Conservation (phyloP, 2,797 vertebrate genomes). For the Champsocephalus esox region DNA sequence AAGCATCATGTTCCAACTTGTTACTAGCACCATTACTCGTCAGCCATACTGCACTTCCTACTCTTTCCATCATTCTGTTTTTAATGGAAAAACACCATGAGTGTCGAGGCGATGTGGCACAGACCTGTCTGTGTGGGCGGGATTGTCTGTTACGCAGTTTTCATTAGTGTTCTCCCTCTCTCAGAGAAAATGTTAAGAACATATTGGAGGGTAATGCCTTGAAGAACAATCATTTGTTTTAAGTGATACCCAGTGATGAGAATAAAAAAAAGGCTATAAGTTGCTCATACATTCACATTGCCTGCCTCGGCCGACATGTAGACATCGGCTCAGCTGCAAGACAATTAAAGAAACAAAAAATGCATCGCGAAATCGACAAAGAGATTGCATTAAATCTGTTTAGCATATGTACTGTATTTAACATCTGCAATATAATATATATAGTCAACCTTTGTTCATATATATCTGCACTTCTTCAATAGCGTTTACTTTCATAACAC, state of each 20-base stretch:
- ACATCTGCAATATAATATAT: constrained; percentile 85
- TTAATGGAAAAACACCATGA: constrained; percentile 79
- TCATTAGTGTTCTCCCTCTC: constrained; percentile 86
- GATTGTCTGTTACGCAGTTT: constrained; percentile 81
- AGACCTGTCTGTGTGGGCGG: constrained; percentile 75
- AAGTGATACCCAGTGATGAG: constrained; percentile 75
- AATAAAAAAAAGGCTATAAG: constrained; percentile 81
- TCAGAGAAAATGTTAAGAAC: constrained; percentile 84
- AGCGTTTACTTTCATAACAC: constrained; percentile 82
- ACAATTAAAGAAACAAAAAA: constrained; percentile 71
- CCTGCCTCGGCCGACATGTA: constrained; percentile 69
- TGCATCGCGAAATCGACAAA: constrained; percentile 80
- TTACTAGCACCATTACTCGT: constrained; percentile 86
- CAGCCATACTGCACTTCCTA: constrained; percentile 66
- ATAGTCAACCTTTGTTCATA: constrained; percentile 72
- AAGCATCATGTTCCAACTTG: constrained; percentile 86
- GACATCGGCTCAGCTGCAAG: constrained; percentile 79
- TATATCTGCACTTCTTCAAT: constrained; percentile 80
- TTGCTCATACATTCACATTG: constrained; percentile 85
- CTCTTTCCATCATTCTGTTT: constrained; percentile 75
- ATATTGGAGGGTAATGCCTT: constrained; percentile 85
- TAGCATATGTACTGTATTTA: constrained; percentile 89
- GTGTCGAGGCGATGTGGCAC: constrained; percentile 75
- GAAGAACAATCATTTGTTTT: constrained; percentile 68
- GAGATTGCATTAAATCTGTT: constrained; percentile 82